These are phyloP conservation scores for Melanotaenia maccullochi DNA, from an alignment of 2,797 vertebrate genomes.

Conservation along the genomic window DNA sequence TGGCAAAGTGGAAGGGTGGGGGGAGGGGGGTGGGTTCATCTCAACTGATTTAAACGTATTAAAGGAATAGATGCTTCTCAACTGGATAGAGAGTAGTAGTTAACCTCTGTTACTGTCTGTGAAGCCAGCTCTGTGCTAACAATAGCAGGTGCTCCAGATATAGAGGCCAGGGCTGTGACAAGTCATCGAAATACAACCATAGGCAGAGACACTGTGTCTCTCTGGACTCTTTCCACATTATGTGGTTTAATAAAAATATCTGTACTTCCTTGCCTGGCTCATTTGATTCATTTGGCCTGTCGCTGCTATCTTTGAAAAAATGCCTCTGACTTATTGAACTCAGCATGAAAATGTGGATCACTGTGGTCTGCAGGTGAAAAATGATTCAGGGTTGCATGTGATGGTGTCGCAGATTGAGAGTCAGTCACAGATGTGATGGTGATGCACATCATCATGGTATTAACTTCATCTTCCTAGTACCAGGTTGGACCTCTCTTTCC, in stretches of 20 bases:
- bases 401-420: background rate
- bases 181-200: slow-evolving; percentile 66
- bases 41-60: slow-evolving; percentile 58
- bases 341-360: background rate
- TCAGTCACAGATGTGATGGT: slow-evolving; percentile 5
- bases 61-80: slow-evolving; percentile 31
- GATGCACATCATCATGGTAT: too few species aligned
- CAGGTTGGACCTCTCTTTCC: too few species aligned
- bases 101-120: slow-evolving; percentile 51
- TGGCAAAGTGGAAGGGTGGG: too few species aligned
- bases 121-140: slow-evolving; percentile 65
- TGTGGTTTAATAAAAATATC: slow-evolving; percentile 10
- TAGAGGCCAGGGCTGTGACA: slow-evolving; percentile 52
- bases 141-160: slow-evolving; percentile 69
- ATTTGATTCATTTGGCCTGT: too few species aligned
- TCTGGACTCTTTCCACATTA: background rate
- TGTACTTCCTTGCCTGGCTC: background rate
- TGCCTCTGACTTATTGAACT: too few species aligned
- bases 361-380: slow-evolving; percentile 1
- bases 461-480: too few species aligned
- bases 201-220: slow-evolving; percentile 30
- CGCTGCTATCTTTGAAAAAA: too few species aligned
- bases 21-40: background rate
- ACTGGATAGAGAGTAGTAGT: slow-evolving; percentile 50
- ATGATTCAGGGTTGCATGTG: background rate